Evolutionary conservation across 2,113 vertebrate genomes (phyloP).

Genomic region (Passer domesticus): DNA sequence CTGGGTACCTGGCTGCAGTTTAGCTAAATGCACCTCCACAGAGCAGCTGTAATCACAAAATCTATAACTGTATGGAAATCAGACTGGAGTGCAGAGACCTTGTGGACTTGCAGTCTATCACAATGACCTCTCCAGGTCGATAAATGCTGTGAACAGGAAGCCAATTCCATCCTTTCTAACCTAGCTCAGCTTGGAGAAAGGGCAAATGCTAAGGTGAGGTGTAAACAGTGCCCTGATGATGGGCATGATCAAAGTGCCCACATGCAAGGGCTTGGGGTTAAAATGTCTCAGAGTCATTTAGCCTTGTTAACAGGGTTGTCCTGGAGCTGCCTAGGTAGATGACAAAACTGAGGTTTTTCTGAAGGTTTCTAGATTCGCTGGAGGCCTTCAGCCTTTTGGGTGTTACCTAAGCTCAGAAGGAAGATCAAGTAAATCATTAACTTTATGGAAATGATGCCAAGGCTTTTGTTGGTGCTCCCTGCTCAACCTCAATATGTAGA

Average conservation of each 20-base stretch:
- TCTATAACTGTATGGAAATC: conserved; percentile 24
- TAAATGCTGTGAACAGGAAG: not conserved
- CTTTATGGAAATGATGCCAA: not conserved
- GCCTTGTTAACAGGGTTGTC: not conserved
- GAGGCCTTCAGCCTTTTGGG: not conserved
- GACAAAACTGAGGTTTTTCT: not conserved
- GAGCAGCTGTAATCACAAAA: conserved; percentile 23
- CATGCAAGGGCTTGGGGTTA: not conserved
- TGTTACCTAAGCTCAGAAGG: not conserved
- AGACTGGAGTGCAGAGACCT: not conserved
- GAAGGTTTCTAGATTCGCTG: not conserved
- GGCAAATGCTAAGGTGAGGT: not conserved
- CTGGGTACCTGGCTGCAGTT: not conserved
- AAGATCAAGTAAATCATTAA: not conserved
- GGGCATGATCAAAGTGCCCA: not conserved
- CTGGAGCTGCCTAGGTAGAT: not conserved
- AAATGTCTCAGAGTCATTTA: not conserved
- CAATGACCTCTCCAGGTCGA: not conserved
- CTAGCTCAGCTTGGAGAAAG: not conserved
- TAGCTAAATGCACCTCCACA: not conserved
- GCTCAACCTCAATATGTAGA: not conserved
- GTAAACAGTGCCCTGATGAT: not conserved
- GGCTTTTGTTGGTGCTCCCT: not conserved
- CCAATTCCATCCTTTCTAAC: not conserved
- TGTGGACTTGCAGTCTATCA: conserved; percentile 2